Evolutionary conservation across 2,888 invertebrate species (phyloP).

Genomic region (Bursaphelenchus okinawaensis): DNA sequence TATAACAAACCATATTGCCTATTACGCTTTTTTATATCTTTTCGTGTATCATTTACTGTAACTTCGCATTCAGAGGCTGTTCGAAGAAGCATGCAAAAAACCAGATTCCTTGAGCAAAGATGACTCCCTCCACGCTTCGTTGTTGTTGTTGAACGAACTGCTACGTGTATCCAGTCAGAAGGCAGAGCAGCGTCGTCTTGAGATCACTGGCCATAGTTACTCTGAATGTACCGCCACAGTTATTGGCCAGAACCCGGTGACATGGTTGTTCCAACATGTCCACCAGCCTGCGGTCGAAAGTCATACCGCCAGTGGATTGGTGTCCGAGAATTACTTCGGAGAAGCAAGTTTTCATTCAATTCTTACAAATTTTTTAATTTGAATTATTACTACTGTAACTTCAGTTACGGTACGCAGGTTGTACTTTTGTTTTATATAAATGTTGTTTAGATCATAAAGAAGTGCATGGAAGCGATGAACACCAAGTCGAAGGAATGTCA

Average conservation of each 20-base stretch:
- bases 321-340: slow-evolving; percentile 73
- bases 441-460: slow-evolving; percentile 33
- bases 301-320: slow-evolving; percentile 74
- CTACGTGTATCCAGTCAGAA: slow-evolving; percentile 64
- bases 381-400: too few species aligned
- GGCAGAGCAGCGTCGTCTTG: slow-evolving; percentile 39
- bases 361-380: too few species aligned
- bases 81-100: slow-evolving; percentile 75
- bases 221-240: slow-evolving; percentile 11
- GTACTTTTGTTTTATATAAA: too few species aligned
- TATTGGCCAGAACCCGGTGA: slow-evolving; percentile 37
- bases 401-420: too few species aligned
- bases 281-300: slow-evolving; percentile 70
- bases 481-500: slow-evolving; percentile 77
- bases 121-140: slow-evolving; percentile 27
- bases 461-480: slow-evolving; percentile 68
- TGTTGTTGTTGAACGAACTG: slow-evolving; percentile 73
- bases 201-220: slow-evolving; percentile 16
- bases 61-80: slow-evolving; percentile 70
- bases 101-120: slow-evolving; percentile 15
- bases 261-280: slow-evolving; percentile 36
- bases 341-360: slow-evolving; percentile 58
- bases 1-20: background rate
- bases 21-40: background rate
- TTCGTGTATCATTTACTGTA: background rate